Evolutionary conservation across 2,113 vertebrate species (phyloP).

Genomic region (Phocoena phocoena): DNA sequence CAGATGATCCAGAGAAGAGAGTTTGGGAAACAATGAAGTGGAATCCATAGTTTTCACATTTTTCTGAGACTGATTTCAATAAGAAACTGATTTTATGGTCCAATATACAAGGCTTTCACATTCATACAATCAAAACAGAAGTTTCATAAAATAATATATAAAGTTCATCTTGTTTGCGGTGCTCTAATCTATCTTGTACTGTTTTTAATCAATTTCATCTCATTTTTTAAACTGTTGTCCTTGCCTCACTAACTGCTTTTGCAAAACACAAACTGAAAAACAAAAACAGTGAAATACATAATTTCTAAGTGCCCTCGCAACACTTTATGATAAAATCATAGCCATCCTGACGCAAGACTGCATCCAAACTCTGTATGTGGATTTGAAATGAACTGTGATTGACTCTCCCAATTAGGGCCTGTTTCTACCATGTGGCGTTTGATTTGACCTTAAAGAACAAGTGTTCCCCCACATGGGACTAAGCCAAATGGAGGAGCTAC

Average conservation of each 20-base stretch:
- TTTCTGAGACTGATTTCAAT: neutral
- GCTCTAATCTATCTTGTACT: neutral
- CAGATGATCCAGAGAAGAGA: neutral
- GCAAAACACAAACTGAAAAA: neutral
- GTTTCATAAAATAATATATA: neutral
- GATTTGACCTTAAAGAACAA: neutral
- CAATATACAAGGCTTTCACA: neutral
- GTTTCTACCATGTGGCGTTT: neutral
- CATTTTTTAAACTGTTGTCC: neutral
- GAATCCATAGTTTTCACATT: neutral
- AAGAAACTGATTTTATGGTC: neutral
- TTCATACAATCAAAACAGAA: neutral
- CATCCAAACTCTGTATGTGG: neutral
- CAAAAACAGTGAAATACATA: neutral
- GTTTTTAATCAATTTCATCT: neutral
- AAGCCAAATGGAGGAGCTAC: neutral
- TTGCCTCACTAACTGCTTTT: neutral
- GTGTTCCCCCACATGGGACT: neutral
- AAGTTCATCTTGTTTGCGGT: neutral
- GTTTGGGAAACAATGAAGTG: neutral
- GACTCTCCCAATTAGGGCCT: neutral
- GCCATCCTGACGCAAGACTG: neutral
- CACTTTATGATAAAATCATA: neutral
- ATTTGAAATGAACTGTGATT: neutral
- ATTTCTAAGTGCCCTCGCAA: neutral